Conservation (phyloP, 2,888 invertebrate species). For the Plagodis pulveraria region DNA sequence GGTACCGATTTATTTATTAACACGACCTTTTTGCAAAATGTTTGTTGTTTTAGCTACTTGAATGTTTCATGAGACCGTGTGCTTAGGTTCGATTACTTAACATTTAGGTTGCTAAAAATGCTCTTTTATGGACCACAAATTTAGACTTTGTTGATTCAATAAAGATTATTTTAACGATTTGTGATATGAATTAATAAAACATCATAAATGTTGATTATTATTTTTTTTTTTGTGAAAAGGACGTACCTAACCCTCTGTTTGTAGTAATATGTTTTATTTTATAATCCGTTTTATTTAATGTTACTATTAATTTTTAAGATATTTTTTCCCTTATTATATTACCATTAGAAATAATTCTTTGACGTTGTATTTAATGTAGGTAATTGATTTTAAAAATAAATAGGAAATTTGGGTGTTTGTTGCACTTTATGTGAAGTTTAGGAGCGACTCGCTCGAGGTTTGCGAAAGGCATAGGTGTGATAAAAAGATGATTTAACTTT, state of each 20-base stretch:
- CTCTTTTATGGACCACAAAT: too few relatives aligned
- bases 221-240: conserved; percentile 14
- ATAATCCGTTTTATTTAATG: conserved; percentile 74
- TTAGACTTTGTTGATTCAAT: neutral
- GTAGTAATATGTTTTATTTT: conserved; percentile 21
- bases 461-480: neutral
- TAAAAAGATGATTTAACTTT: too few relatives aligned
- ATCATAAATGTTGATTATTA: conserved; percentile 1
- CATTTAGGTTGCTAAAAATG: neutral
- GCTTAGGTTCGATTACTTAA: neutral
- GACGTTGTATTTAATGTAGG: conserved; percentile 64
- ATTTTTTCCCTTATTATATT: conserved; percentile 65
- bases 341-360: conserved; percentile 77
- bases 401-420: conserved; percentile 32
- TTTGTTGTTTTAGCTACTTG: conserved; percentile 3
- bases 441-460: conserved; percentile 1
- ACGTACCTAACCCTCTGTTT: conserved; percentile 15
- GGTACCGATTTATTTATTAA: conserved; percentile 20
- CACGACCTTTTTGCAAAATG: conserved; percentile 12
- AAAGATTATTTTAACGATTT: neutral
- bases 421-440: conserved; percentile 15
- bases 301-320: conserved; percentile 81
- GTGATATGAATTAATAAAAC: conserved; percentile 9
- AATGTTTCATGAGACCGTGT: neutral
- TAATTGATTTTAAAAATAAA: conserved; percentile 32